phyloP scores from a whole-genome alignment of 2,113 vertebrate species.

The Melierax canorus region DNA sequence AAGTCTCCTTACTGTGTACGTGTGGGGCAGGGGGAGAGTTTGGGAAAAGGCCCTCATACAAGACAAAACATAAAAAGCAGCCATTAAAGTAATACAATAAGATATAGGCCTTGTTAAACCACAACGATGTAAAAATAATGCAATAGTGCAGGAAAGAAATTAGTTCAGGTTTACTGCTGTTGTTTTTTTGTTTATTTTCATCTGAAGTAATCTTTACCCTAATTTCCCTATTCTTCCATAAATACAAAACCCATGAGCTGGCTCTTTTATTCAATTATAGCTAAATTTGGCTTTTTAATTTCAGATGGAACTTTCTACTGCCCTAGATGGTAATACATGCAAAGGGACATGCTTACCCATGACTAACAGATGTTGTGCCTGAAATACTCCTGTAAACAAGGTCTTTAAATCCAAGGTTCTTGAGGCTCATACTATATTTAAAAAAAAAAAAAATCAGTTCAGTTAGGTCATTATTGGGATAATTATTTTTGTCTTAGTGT shows the following conservation, averaged over 20 bases:
- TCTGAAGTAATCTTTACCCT: not conserved
- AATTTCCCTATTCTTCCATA: not conserved
- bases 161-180: not conserved
- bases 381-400: slow-evolving; percentile 53
- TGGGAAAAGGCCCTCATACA: not conserved
- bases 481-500: not conserved
- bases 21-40: not conserved
- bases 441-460: not conserved
- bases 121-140: not conserved
- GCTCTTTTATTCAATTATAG: not conserved
- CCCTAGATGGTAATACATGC: slow-evolving; percentile 54
- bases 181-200: slow-evolving; percentile 25
- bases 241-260: slow-evolving; percentile 10
- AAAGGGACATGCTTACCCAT: not conserved
- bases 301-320: not conserved
- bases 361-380: slow-evolving; percentile 52
- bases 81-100: not conserved
- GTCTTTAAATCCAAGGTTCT: not conserved
- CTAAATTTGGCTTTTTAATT: slow-evolving; percentile 49
- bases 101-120: not conserved
- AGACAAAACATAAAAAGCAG: not conserved
- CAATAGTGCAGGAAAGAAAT: not conserved
- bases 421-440: not conserved
- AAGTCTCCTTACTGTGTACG: not conserved
- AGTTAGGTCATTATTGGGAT: not conserved